phyloP scores from a whole-genome alignment of 2,113 vertebrate genomes.

The Sceloporus tristichus region DNA sequence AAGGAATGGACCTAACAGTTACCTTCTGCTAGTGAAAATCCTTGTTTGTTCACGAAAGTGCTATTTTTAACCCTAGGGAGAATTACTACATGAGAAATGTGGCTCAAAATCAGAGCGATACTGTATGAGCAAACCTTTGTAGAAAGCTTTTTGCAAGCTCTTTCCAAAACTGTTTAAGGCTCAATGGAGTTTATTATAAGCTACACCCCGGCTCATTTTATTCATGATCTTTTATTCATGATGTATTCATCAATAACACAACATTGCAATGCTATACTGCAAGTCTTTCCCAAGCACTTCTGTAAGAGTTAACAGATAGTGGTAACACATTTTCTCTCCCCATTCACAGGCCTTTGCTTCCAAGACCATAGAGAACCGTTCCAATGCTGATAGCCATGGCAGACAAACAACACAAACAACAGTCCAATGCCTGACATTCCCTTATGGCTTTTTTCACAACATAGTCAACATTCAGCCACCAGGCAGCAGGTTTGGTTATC shows the following conservation, averaged over 20 bases:
- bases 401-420: slow-evolving; percentile 64
- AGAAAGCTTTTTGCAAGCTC: not conserved
- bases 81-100: not conserved
- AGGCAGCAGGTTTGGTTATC: slow-evolving; percentile 94
- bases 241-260: too few species aligned
- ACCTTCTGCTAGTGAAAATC: not conserved
- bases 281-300: not conserved
- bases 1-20: not conserved
- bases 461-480: slow-evolving; percentile 94
- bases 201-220: not conserved
- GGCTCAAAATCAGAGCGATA: not conserved
- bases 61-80: not conserved
- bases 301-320: not conserved
- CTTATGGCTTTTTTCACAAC: slow-evolving; percentile 97
- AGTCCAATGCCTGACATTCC: slow-evolving; percentile 96
- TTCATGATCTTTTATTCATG: not conserved
- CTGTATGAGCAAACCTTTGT: not conserved
- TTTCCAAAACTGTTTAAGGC: not conserved
- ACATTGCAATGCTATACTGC: not conserved
- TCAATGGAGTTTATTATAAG: not conserved
- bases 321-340: not conserved
- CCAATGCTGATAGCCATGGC: too few species aligned
- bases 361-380: too few species aligned
- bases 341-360: not conserved
- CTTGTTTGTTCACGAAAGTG: not conserved